Conservation (phyloP, 2,888 invertebrate species). For the Drosophila koepferae region DNA sequence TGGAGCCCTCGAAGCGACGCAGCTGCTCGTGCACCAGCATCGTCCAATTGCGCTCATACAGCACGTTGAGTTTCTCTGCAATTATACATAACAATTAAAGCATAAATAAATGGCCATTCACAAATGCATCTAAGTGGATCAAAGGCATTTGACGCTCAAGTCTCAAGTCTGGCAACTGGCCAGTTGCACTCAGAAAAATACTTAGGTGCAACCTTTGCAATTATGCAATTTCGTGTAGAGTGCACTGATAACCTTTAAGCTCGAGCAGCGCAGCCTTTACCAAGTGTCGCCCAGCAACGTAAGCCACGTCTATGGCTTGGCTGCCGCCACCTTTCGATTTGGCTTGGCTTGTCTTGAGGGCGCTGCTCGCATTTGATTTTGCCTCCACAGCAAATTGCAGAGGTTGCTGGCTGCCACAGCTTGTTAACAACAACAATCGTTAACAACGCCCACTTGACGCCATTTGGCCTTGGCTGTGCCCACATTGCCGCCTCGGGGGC, state of each 20-base stretch:
- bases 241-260: conserved; percentile 59
- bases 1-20: conserved; percentile 91
- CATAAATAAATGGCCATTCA: background rate
- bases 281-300: conserved; percentile 29
- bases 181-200: conserved; percentile 11
- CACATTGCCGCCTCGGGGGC: conserved; percentile 26
- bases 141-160: conserved; percentile 24
- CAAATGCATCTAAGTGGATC: conserved; percentile 21
- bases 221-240: conserved; percentile 67
- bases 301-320: conserved; percentile 3
- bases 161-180: conserved; percentile 19
- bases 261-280: conserved; percentile 17
- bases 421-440: conserved; percentile 66
- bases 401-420: conserved; percentile 51
- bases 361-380: conserved; percentile 56
- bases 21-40: conserved; percentile 91
- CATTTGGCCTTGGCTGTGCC: conserved; percentile 57
- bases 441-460: conserved; percentile 61
- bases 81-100: conserved; percentile 53
- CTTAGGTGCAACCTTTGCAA: conserved; percentile 46
- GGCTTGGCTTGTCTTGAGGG: conserved; percentile 52
- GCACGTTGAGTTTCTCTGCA: conserved; percentile 91
- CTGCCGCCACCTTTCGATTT: conserved; percentile 42
- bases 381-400: conserved; percentile 59
- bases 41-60: conserved; percentile 94